Evolutionary conservation across 2,113 vertebrate genomes (phyloP).

Genomic region (Pseudolaguvia tuberculata): DNA sequence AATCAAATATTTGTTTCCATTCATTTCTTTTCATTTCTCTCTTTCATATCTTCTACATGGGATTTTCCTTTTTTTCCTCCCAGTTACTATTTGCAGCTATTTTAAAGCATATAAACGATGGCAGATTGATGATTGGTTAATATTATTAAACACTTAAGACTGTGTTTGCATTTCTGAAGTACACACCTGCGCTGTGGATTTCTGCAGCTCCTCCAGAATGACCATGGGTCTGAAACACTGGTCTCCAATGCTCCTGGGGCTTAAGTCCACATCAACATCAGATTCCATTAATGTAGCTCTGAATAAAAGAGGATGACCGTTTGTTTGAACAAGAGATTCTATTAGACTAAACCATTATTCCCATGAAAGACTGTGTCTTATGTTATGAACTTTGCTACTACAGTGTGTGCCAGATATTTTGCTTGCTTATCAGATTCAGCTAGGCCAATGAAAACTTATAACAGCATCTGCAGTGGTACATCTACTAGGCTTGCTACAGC

Average conservation of each 20-base stretch:
- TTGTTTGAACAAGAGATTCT: not conserved
- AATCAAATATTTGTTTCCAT: no score
- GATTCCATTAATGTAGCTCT: not conserved
- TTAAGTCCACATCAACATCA: not conserved
- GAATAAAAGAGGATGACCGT: not conserved
- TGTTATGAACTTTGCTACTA: not conserved
- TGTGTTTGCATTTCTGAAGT: no score
- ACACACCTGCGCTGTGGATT: no score
- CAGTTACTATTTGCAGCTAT: no score
- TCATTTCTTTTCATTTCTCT: no score
- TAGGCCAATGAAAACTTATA: not conserved
- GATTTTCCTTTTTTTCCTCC: no score
- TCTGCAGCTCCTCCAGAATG: no score
- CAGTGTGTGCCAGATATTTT: slow-evolving; percentile 8
- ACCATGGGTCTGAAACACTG: no score
- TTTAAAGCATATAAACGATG: no score
- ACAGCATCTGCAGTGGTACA: slow-evolving; percentile 4
- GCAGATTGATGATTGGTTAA: no score
- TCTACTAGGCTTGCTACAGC: not conserved
- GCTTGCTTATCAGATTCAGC: slow-evolving; percentile 20
- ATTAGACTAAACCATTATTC: not conserved
- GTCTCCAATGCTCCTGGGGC: not conserved
- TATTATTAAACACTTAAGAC: no score
- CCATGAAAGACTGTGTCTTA: not conserved
- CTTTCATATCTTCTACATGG: no score